Base-by-base conservation (phyloP, 2,888 invertebrate genomes). In the Nemurella pictetii region DNA sequence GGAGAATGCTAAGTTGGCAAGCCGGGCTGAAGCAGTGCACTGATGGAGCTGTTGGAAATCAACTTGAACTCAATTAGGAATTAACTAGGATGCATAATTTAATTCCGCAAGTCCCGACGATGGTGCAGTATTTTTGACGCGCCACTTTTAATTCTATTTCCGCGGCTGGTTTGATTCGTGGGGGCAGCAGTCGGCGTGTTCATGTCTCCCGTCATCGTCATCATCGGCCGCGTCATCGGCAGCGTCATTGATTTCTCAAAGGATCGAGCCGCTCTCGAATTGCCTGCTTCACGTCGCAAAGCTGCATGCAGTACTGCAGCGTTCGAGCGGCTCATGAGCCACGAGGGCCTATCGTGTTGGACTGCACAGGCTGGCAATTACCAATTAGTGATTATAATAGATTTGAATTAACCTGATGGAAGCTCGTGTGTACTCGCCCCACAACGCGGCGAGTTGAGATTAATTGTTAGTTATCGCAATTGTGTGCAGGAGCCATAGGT, bases 11-110 rank as follows among this genome's bases (percentile, higher is more conserved):
- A 55, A 82, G 82, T 82, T 72, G 36, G 82, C 82, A 82, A 82
- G 55, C 27, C 72, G 36, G 72, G 29, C 82, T 28, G 27, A 26
- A 12, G 12, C 72, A 3, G 28, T 30, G 27, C 82, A 28, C 82
- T 27, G 82, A 82, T 72, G 82, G 55, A 36, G 72, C 72, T 55
- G 82, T 27, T 25, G 55, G 80, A 55, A 82, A 82, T 82, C 82
- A 82, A 27, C 29, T 55, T 28, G 82, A 82, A 82, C 82, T 82
- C 82, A 82, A 82, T 82, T 82, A 82, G 29, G 82, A 82, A 82
- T 78, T 75, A 28, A 78, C 26, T 29, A 28, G 78, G 78, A 78
- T 78, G 78, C 78, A 78, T 78, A 29, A 78, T 78, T 75, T 78
- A 26, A 78, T 78, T 29, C 78, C 28, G 20, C 5, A 5, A 29